phyloP scores from a whole-genome alignment of 1,140 invertebrate species.

The Subanguina moxae region DNA sequence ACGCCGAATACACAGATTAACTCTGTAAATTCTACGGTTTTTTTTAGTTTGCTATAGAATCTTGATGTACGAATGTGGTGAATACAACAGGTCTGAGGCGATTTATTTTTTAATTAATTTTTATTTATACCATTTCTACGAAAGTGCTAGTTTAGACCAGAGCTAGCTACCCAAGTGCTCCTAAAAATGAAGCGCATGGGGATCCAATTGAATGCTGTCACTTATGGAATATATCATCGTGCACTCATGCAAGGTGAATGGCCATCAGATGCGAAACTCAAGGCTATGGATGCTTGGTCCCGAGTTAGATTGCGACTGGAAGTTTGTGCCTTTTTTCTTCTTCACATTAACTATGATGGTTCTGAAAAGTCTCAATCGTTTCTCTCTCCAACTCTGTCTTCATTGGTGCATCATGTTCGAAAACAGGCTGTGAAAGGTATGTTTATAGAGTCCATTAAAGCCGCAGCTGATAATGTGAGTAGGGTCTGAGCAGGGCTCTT shows the following conservation, averaged over 20 bases:
- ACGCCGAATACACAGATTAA: neutral
- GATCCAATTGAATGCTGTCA: slow-evolving; percentile 91
- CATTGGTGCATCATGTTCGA: slow-evolving; percentile 45
- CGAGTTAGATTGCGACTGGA: slow-evolving; percentile 26
- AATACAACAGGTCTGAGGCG: slow-evolving; percentile 71
- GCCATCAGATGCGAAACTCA: slow-evolving; percentile 43
- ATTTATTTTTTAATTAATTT: too few species aligned
- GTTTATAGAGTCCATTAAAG: too few species aligned
- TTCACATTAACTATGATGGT: neutral
- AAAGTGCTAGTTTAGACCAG: slow-evolving; percentile 66
- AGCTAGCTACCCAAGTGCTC: slow-evolving; percentile 86
- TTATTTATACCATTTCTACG: too few species aligned
- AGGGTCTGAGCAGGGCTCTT: too few species aligned
- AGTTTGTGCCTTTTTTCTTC: slow-evolving; percentile 24
- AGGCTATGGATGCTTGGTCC: slow-evolving; percentile 43
- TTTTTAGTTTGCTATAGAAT: slow-evolving; percentile 79
- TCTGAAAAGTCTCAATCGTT: neutral
- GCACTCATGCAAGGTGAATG: slow-evolving; percentile 54
- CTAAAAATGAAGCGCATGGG: slow-evolving; percentile 91
- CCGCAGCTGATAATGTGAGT: too few species aligned
- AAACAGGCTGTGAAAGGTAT: slow-evolving; percentile 51
- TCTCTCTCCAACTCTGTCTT: slow-evolving; percentile 43
- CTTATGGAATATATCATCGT: slow-evolving; percentile 79
- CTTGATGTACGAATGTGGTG: slow-evolving; percentile 95
- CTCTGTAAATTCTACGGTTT: neutral